Evolutionary conservation across 2,113 vertebrate genomes (phyloP).

Genomic region (Regulus satrapa): DNA sequence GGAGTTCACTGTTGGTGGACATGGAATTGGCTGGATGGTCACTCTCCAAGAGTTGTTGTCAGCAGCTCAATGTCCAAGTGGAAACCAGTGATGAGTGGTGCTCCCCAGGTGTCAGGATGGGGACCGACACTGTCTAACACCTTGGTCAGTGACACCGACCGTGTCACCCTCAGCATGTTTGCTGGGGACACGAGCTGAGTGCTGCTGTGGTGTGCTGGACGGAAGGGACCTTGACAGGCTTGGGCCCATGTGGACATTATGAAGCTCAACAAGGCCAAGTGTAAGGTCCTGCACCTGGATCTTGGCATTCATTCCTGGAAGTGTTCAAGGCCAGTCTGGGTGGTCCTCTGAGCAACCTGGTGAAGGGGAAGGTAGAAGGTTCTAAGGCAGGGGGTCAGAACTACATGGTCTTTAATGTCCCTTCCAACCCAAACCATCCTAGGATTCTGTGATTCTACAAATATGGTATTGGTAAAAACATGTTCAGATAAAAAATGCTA

Average conservation of each 20-base stretch:
- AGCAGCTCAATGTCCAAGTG: background rate
- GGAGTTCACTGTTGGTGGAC: background rate
- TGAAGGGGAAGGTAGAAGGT: background rate
- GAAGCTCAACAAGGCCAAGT: background rate
- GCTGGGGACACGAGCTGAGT: background rate
- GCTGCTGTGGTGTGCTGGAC: fast-evolving
- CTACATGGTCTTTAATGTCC: background rate
- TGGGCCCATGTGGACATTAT: no score
- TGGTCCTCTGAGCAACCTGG: background rate
- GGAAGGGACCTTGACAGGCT: background rate
- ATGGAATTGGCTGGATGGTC: background rate
- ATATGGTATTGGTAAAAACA: background rate
- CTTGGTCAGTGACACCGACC: fast-evolving
- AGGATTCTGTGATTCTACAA: background rate
- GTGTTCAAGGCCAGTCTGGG: background rate
- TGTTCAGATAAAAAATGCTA: background rate
- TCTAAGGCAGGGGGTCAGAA: background rate
- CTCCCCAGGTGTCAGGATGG: background rate
- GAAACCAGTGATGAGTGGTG: background rate
- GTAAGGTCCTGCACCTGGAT: background rate
- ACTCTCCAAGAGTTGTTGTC: background rate
- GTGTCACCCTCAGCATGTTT: background rate
- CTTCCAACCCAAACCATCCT: background rate
- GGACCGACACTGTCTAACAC: background rate
- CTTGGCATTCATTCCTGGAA: background rate